Conservation (phyloP, 1,140 invertebrate genomes). For the Lepidurus packardi region DNA sequence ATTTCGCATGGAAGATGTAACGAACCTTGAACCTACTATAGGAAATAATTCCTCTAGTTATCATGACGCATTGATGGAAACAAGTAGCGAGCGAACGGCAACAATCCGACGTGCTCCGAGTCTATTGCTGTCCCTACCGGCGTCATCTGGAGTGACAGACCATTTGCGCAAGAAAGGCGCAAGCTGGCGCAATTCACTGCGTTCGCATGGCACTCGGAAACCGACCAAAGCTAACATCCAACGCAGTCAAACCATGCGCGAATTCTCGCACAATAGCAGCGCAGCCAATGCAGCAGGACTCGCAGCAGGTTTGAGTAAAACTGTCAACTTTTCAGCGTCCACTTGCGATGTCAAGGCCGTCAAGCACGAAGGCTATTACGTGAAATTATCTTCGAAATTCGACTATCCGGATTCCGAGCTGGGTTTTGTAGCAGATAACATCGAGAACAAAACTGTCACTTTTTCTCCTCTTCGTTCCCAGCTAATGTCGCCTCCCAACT, state of each 20-base stretch:
- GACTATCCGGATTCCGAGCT: constrained; percentile 2
- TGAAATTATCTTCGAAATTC: constrained; percentile 5
- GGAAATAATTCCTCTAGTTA: not conserved
- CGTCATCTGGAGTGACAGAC: not conserved
- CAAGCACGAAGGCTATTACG: not conserved
- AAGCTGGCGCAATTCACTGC: not conserved
- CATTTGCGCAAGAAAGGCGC: not conserved
- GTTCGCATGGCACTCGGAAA: not conserved
- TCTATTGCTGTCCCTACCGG: constrained; percentile 25
- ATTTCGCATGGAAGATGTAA: not conserved
- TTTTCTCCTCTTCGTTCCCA: not conserved
- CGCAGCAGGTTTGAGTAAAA: not conserved
- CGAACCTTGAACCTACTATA: not conserved
- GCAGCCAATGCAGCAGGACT: not conserved
- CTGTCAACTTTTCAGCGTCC: not conserved
- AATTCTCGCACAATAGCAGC: not conserved
- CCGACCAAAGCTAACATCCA: not conserved
- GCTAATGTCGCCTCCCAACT: not conserved
- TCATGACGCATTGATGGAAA: too few species aligned
- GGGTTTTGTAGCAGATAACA: not conserved
- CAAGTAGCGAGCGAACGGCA: constrained; percentile 2
- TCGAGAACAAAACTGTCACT: not conserved
- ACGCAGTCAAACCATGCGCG: constrained; percentile 33
- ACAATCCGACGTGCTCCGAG: constrained; percentile 33
- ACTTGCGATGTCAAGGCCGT: not conserved